Conservation (phyloP, 2,888 invertebrate genomes). For the Herminia tarsipennalis region DNA sequence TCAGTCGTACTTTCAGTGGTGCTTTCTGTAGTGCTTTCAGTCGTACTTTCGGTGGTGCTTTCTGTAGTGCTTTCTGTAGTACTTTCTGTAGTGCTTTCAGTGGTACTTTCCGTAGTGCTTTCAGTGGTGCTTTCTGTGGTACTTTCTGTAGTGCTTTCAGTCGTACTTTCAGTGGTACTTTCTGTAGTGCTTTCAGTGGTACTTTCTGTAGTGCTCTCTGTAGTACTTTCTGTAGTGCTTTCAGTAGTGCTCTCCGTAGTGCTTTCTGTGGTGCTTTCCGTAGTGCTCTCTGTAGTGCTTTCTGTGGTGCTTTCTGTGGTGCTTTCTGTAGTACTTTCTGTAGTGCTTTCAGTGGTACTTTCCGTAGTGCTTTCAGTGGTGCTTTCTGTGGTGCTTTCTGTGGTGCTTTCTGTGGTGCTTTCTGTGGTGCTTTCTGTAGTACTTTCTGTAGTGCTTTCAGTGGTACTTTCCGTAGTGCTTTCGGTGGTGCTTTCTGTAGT, state of each 20-base stretch:
- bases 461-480: background rate
- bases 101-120: slow-evolving; percentile 2
- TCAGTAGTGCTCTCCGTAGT: background rate
- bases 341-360: slow-evolving; percentile 3
- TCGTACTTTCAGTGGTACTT: background rate
- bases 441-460: background rate
- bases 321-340: slow-evolving; percentile 9
- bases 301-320: slow-evolving; percentile 1
- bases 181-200: background rate
- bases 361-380: slow-evolving; percentile 9
- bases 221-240: background rate
- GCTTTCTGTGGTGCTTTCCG: background rate
- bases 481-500: background rate
- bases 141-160: background rate
- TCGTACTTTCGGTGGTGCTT: background rate
- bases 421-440: slow-evolving; percentile 6
- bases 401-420: background rate
- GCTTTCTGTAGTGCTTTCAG: slow-evolving; percentile 3
- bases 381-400: slow-evolving; percentile 1
- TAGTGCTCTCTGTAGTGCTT: background rate
- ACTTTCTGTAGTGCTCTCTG: background rate
- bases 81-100: slow-evolving; percentile 4
- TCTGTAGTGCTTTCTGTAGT: slow-evolving; percentile 4
- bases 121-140: slow-evolving; percentile 7
- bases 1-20: background rate